These are phyloP conservation scores for Trilocha varians DNA, from an alignment of 2,888 invertebrate genomes.

Conservation along the genomic window DNA sequence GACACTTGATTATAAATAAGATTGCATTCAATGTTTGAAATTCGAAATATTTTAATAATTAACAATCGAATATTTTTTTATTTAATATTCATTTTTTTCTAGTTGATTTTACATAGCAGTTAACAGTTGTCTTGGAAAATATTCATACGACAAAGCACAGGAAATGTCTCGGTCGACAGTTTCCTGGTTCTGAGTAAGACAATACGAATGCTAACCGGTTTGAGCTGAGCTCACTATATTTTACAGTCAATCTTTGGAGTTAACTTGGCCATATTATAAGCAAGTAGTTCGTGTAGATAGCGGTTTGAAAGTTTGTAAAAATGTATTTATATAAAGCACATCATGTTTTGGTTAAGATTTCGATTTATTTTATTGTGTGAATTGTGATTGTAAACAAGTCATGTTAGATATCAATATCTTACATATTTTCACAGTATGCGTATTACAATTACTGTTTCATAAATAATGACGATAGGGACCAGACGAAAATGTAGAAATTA, in stretches of 20 bases:
- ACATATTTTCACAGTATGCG: too few species aligned
- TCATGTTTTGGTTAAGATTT: too few species aligned
- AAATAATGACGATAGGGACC: slow-evolving; percentile 7
- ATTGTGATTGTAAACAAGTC: too few species aligned
- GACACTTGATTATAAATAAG: slow-evolving; percentile 23
- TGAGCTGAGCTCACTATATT: slow-evolving; percentile 45
- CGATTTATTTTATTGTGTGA: too few species aligned
- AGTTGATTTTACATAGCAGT: slow-evolving; percentile 15
- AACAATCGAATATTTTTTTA: too few species aligned
- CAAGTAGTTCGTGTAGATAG: too few species aligned
- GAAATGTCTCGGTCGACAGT: slow-evolving; percentile 59
- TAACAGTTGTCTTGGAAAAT: not conserved
- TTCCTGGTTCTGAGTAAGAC: slow-evolving; percentile 67
- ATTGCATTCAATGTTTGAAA: slow-evolving; percentile 9
- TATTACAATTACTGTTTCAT: too few species aligned
- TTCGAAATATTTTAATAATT: not conserved
- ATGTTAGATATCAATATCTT: too few species aligned
- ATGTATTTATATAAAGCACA: too few species aligned
- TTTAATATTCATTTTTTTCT: slow-evolving; percentile 9
- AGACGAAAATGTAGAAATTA: slow-evolving; percentile 20
- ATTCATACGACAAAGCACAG: slow-evolving; percentile 50
- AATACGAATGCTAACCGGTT: slow-evolving; percentile 66
- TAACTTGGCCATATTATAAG: not conserved
- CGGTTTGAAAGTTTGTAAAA: too few species aligned
- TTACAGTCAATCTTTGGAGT: not conserved